Evolutionary conservation across 2,113 vertebrate species (phyloP).

Genomic region (Terrapene triunguis): DNA sequence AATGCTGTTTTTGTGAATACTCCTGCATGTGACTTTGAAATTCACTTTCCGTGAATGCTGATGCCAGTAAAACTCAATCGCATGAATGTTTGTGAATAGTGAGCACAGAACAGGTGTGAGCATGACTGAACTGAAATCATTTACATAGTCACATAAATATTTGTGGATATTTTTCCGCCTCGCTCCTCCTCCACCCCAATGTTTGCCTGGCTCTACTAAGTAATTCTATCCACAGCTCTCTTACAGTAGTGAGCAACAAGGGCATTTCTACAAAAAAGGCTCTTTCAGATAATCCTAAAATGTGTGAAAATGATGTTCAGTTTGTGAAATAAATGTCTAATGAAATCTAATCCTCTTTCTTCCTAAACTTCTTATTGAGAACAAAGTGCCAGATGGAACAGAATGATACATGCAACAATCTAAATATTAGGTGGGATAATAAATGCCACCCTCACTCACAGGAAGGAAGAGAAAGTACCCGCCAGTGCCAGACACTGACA

Average conservation of each 20-base stretch:
- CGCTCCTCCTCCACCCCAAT: neutral
- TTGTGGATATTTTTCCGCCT: conserved; percentile 20
- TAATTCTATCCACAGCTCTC: neutral
- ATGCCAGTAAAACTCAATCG: conserved; percentile 46
- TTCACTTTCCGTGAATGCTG: conserved; percentile 12
- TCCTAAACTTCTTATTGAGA: neutral
- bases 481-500: neutral
- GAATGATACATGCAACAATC: neutral
- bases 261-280: neutral
- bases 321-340: conserved; percentile 5
- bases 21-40: conserved; percentile 52
- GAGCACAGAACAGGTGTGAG: conserved; percentile 50
- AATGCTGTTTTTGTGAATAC: conserved; percentile 55
- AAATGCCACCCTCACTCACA: neutral
- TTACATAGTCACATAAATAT: neutral
- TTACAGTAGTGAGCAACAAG: neutral
- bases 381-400: neutral
- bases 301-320: neutral
- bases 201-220: neutral
- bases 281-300: neutral
- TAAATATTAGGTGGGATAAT: conserved; percentile 1
- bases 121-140: conserved; percentile 45
- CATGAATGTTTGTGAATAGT: conserved; percentile 40
- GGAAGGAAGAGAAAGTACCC: conserved; percentile 3
- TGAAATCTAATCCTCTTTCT: neutral